Evolutionary conservation across 2,797 vertebrate genomes (phyloP), one percentile per base, ranked within the genome.

Genomic region (Enoplosus armatus): DNA sequence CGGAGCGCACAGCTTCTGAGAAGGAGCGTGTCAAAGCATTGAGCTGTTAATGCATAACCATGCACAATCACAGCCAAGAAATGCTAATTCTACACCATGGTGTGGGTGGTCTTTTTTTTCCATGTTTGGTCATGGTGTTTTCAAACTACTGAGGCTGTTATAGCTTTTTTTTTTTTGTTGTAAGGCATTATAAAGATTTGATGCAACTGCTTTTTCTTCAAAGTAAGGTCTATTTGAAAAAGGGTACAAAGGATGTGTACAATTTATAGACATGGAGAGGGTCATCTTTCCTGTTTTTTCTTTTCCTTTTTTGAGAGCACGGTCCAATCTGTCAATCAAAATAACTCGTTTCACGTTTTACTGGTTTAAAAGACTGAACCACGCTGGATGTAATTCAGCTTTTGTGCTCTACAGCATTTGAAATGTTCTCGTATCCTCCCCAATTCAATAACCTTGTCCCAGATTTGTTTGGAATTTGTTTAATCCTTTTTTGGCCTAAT

Each of bases 1-100:
- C 89, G 48, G 79, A 87, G 81, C 71, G 33, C 84, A 75, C 89
- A 45, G 90, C 84, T 77, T 79, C 81, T 76, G 72, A 87, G 85
- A 77, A 74, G 73, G 88, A 94, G 89, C 85, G 94, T 95, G 95
- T 92, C 91, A 91, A 88, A 94, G 94, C 89, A 90, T 89, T 72
- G 63, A 79, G 86, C 90, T 86, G 88, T 90, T 93, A 93, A 94
- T 92, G 91, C 91, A 91, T 92, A 88, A 94, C 89, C 80, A 93
- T 92, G 94, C 92, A 93, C 93, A 85, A 89, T 90, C 92, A 90
- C 90, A 91, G 89, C 90, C 88, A 85, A 85, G 75, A 90, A 82
- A 91, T 90, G 88, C 86, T 93, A 93, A 94, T 94, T 92, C 80
- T 87, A 81, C 87, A 92, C 92, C 84, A 92, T 79, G 43, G 86